Conservation (phyloP, 2,888 invertebrate genomes). For the Pterobdella sp. region DNA sequence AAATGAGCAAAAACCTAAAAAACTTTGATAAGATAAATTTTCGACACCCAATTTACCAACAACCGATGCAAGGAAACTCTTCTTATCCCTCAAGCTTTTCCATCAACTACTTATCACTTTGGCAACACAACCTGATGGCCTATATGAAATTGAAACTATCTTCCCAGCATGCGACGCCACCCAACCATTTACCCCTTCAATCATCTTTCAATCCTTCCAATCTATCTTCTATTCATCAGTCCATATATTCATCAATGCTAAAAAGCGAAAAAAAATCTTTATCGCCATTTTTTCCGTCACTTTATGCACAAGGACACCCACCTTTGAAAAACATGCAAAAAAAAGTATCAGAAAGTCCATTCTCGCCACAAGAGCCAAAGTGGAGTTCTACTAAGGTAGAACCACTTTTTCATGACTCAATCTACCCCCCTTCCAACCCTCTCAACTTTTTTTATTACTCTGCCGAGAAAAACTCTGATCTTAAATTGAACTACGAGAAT, state of each 20-base stretch:
- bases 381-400: neutral
- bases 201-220: neutral
- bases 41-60: neutral
- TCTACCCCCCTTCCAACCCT: neutral
- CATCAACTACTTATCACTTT: constrained; percentile 15
- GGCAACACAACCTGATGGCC: constrained; percentile 24
- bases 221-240: neutral
- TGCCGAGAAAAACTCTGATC: neutral
- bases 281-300: neutral
- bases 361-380: neutral
- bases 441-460: constrained; percentile 7
- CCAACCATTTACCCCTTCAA: neutral
- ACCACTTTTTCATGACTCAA: neutral
- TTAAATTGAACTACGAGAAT: neutral
- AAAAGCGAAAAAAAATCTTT: neutral
- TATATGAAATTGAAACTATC: neutral
- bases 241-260: neutral
- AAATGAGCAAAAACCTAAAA: neutral
- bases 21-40: neutral
- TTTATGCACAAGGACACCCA: neutral
- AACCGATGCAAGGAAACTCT: neutral
- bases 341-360: neutral
- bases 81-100: neutral
- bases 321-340: neutral
- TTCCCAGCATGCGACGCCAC: neutral